phyloP scores from a whole-genome alignment of 2,797 vertebrate species.

The Sebastes itinus region DNA sequence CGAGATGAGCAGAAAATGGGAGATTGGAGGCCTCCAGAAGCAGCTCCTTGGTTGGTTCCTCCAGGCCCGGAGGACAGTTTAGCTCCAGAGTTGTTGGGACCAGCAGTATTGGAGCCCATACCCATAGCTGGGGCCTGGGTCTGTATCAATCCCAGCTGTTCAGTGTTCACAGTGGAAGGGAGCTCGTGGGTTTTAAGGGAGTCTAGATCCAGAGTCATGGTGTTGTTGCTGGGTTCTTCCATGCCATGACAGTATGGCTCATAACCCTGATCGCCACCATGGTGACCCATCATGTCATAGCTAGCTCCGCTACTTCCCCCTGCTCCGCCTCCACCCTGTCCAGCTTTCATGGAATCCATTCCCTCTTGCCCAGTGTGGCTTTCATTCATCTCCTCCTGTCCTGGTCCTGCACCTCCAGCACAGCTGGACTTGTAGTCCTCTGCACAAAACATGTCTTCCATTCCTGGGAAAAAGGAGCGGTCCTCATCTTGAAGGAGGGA shows the following conservation, averaged over 20 bases:
- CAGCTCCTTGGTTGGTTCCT: slow-evolving; percentile 63
- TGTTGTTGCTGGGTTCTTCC: slow-evolving; percentile 80
- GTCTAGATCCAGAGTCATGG: slow-evolving; percentile 89
- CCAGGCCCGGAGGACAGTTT: slow-evolving; percentile 77
- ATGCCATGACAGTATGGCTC: slow-evolving; percentile 84
- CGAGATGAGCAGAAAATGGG: slow-evolving; percentile 95
- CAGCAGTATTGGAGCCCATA: slow-evolving; percentile 73
- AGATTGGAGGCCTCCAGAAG: slow-evolving; percentile 85
- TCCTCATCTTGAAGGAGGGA: slow-evolving; percentile 94
- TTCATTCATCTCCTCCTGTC: slow-evolving; percentile 82
- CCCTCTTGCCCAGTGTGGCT: slow-evolving; percentile 81
- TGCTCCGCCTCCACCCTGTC: slow-evolving; percentile 69
- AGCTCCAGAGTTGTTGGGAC: slow-evolving; percentile 73
- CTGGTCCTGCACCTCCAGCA: slow-evolving; percentile 82
- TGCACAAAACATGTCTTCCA: slow-evolving; percentile 96
- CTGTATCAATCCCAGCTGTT: slow-evolving; percentile 93
- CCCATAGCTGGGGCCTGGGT: slow-evolving; percentile 80
- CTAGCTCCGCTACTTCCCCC: slow-evolving; percentile 69
- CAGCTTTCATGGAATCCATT: slow-evolving; percentile 80
- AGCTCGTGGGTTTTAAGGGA: slow-evolving; percentile 90
- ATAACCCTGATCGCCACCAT: slow-evolving; percentile 82
- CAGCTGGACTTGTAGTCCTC: slow-evolving; percentile 91
- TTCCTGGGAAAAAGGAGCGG: slow-evolving; percentile 93
- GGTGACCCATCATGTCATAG: slow-evolving; percentile 87
- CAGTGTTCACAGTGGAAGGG: slow-evolving; percentile 92